Base-by-base conservation (phyloP, 53 echinoderm and acorn worm species). In the Echinometra lucunter region DNA sequence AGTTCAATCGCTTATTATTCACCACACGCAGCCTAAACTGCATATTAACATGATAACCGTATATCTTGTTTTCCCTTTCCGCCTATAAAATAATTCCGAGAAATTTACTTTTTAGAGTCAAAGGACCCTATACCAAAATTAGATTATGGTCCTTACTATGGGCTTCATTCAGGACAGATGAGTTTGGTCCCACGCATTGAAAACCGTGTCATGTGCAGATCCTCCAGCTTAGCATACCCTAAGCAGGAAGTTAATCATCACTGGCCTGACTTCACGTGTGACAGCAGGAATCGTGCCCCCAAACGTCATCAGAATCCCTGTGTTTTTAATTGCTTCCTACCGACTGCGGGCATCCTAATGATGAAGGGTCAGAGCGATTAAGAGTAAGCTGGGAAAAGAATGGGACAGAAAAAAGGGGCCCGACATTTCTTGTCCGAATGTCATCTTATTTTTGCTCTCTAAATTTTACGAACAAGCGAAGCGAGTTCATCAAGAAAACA, bases 241-340 rank as follows among this genome's bases (percentile, higher is more conserved):
- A 53, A 55, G 88, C 47, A 88, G 88, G 88, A 88, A 88, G 13
- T 55, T 66, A 44, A 60, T 91, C 91, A 67, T 91, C 63, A 91
- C n/a, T 66, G 58, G 91, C 15, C 28, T 34, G 30, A 27, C 9
- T 38, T 47, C 57, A 90, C 57, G 57, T 66, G 66, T 6, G 91
- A 91, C 66, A 60, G 63, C 63, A 38, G 44, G 25, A 37, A 44
- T 40, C 38, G 42, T 78, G 35, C 19, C 78, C 78, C 42, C 1
- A 42, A 78, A 78, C 78, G 69, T 69, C 78, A 78, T 78, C 42
- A 12, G 69, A 38, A 78, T 40, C 4, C 19, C 19, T 78, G 42
- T 18, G 42, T 18, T 78, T 19, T 38, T 78, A 4, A 72, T 40
- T 38, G 32, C 40, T 78, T 78, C 16, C 38, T 4, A 38, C 38